A percentile compares a stretch with the other conserved stretches of the same genome.
Conservation (phyloP, 1,140 invertebrate genomes). For the Tenebrio molitor region DNA sequence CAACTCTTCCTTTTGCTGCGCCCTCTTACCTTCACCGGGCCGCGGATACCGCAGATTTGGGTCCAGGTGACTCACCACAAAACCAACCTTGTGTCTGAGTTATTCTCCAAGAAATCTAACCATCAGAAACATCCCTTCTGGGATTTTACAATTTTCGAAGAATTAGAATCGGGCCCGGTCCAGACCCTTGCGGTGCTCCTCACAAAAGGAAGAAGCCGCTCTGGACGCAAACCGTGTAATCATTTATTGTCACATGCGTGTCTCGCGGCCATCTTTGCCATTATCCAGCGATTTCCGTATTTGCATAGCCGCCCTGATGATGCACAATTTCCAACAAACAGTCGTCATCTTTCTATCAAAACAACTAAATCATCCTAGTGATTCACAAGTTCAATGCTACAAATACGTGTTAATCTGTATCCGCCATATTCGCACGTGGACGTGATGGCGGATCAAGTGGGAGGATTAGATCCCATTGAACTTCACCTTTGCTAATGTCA, state of each 20-base stretch:
- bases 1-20: constrained; percentile 55
- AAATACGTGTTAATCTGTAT: too few species aligned
- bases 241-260: neutral
- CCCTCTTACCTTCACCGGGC: constrained; percentile 38
- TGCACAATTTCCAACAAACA: neutral
- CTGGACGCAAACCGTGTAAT: neutral
- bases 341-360: neutral
- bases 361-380: neutral
- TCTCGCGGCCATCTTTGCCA: neutral
- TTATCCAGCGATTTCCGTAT: constrained; percentile 1
- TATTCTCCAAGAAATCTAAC: too few species aligned
- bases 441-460: neutral
- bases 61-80: too few species aligned
- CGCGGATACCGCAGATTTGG: too few species aligned
- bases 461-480: constrained; percentile 15
- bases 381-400: constrained; percentile 10
- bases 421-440: neutral
- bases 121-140: too few species aligned
- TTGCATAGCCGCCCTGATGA: neutral
- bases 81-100: too few species aligned
- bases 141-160: too few species aligned
- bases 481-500: constrained; percentile 17
- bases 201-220: too few species aligned
- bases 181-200: too few species aligned
- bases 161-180: too few species aligned